A percentile compares a stretch with the other conserved stretches of the same genome.
Conservation (phyloP, 2,888 invertebrate genomes). For the Cephus spinipes region DNA sequence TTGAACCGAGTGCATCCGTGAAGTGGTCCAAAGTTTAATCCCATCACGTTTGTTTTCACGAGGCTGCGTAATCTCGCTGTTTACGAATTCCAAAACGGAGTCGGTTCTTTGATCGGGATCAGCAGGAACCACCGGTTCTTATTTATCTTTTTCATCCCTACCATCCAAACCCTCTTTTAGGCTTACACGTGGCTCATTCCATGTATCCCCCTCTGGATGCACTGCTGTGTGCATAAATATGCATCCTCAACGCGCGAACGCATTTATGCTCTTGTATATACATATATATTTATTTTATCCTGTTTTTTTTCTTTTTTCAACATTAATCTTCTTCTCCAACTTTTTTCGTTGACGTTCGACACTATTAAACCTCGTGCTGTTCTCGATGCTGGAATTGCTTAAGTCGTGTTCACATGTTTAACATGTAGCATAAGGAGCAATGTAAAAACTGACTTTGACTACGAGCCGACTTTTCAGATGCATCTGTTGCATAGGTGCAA, state of each 20-base stretch:
- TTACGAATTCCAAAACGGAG: background rate
- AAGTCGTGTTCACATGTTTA: background rate
- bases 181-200: background rate
- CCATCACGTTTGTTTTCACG: background rate
- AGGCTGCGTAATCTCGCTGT: background rate
- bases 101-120: background rate
- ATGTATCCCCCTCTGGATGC: background rate
- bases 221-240: background rate
- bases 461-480: background rate
- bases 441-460: background rate
- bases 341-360: background rate
- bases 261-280: background rate
- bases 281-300: background rate
- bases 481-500: background rate
- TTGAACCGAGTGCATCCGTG: background rate
- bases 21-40: background rate
- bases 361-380: background rate
- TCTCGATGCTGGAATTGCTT: background rate
- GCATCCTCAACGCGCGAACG: background rate
- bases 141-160: too few species aligned
- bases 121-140: background rate
- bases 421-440: background rate
- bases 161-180: background rate
- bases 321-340: background rate
- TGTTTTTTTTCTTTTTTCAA: background rate